phyloP scores from a whole-genome alignment of 2,888 invertebrate species.

The Furcula furcula region DNA sequence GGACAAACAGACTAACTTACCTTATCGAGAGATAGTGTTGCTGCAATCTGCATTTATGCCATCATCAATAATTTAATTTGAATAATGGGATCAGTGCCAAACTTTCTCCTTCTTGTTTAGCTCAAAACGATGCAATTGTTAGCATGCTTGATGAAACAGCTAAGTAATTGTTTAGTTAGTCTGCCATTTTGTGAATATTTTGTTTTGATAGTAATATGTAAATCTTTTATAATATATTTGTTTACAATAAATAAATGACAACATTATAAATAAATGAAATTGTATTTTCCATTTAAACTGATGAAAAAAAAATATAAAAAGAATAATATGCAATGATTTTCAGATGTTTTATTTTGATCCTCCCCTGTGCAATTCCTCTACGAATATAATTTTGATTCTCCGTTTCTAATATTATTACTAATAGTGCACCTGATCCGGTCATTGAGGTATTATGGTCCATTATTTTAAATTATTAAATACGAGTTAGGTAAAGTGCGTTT shows the following conservation, averaged over 20 bases:
- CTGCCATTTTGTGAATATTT: conserved; percentile 83
- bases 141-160: conserved; percentile 78
- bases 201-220: conserved; percentile 82
- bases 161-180: conserved; percentile 81
- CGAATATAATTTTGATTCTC: no score
- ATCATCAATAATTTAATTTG: conserved; percentile 73
- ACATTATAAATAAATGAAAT: conserved; percentile 81
- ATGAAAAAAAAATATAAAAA: conserved; percentile 82
- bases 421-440: no score
- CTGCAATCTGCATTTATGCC: conserved; percentile 79
- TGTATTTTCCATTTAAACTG: conserved; percentile 82
- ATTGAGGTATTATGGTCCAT: no score
- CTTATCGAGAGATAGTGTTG: conserved; percentile 64
- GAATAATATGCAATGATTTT: conserved; percentile 80
- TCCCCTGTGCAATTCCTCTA: no score
- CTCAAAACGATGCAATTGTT: conserved; percentile 81
- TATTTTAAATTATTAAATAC: no score
- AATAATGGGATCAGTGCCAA: conserved; percentile 81
- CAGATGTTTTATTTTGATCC: conserved; percentile 65
- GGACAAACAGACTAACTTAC: conserved; percentile 76
- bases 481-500: no score
- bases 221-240: conserved; percentile 83
- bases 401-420: no score
- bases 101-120: conserved; percentile 80
- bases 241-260: conserved; percentile 82